A percentile compares a stretch with the other conserved stretches of the same genome.
phyloP scores from a whole-genome alignment of 2,797 vertebrate species.

The Serranus cabrilla region DNA sequence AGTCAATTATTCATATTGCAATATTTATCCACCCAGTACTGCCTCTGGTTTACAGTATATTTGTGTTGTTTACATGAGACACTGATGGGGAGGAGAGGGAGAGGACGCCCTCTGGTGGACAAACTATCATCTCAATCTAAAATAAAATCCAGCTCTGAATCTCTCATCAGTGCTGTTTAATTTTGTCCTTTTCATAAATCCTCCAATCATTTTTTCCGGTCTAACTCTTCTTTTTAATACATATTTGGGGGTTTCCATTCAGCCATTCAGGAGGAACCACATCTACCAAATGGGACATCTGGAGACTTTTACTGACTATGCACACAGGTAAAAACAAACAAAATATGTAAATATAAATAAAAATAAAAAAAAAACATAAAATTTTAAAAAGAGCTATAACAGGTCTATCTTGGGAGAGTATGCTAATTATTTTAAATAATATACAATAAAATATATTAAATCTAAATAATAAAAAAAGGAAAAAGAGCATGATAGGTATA shows the following conservation, averaged over 20 bases:
- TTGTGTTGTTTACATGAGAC: background rate
- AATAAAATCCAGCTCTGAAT: background rate
- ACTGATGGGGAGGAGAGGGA: background rate
- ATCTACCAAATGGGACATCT: background rate
- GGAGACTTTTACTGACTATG: background rate
- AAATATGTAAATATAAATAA: no score
- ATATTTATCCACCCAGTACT: no score
- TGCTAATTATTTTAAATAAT: no score
- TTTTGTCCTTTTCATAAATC: background rate
- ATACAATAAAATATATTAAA: no score
- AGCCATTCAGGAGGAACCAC: background rate
- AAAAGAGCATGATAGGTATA: no score
- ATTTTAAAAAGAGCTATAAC: no score
- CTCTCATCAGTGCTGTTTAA: no score
- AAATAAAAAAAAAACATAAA: no score
- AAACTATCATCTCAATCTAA: background rate
- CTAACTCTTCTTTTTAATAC: background rate
- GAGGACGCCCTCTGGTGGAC: slow-evolving; percentile 51
- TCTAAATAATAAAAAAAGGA: no score
- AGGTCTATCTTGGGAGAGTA: no score
- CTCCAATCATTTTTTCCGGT: background rate
- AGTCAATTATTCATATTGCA: no score
- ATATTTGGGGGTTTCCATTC: background rate
- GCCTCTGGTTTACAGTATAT: background rate
- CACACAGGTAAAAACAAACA: background rate